Base-by-base conservation (phyloP, 1,140 invertebrate genomes). In the Drosophila malerkotliana region DNA sequence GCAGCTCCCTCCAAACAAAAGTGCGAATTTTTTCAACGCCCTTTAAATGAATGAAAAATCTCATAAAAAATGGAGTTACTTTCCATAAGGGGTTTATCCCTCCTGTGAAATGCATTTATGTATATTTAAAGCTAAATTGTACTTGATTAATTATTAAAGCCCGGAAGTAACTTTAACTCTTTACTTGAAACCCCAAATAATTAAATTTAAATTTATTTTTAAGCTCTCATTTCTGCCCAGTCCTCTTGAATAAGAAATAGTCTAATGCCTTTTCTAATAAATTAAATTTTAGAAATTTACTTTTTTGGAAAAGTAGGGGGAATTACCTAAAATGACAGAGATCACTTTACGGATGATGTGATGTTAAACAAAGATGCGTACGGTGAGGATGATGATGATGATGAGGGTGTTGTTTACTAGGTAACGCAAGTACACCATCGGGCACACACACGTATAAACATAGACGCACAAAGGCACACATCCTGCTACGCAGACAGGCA, bases 321-420 rank as follows among this genome's bases (percentile, higher is more conserved):
- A 44, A 8, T n/a, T 28, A 49, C 34, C 51, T 45, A 68, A 66
- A 72, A 71, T 72, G 71, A 76, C 80, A 84, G 75, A 77, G 80
- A 84, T 84, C 80, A 77, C 81, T 80, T 85, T 62, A 77, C 77
- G 73, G 56, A 44, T 79, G 79, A 60, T 48, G 62, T 32, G 67
- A 80, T 74, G 82, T 74, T 87, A 81, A 87, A 85, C 81, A 84
- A 85, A 81, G 72, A 69, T 74, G 62, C 61, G 55, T 24, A 73
- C 71, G 59, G 32, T 39, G 74, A 73, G 69, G 77, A 84, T 62
- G 62, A 80, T 55, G 60, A 58, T 69, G 82, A 63, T 81, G 81
- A 87, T 85, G 81, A 77, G 81, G 82, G 81, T 87, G 51, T 57
- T 81, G 81, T 81, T 85, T 87, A 55, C 76, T 63, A 53, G 57